These are phyloP conservation scores for Drosophila busckii DNA, from an alignment of 1,140 invertebrate species.

Conservation along the genomic window DNA sequence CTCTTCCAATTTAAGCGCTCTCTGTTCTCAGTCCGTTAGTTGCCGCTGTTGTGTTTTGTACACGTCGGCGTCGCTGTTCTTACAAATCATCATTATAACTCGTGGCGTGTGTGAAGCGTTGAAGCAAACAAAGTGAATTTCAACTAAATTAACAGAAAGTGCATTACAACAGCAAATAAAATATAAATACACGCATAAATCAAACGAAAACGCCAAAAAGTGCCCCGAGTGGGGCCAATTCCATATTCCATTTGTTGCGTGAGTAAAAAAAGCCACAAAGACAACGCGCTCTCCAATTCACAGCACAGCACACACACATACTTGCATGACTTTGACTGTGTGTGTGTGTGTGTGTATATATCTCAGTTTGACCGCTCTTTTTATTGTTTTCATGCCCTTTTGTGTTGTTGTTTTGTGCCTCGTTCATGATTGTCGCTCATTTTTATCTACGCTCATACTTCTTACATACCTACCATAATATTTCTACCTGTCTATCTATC, in stretches of 20 bases:
- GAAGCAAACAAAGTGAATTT: constrained; percentile 11
- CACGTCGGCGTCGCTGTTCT: constrained; percentile 34
- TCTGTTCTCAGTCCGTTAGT: constrained; percentile 22
- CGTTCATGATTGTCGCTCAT: constrained; percentile 47
- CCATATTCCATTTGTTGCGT: constrained; percentile 46
- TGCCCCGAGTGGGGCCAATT: constrained; percentile 35
- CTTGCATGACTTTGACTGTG: constrained; percentile 5
- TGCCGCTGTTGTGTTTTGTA: constrained; percentile 47
- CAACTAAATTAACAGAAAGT: constrained; percentile 20
- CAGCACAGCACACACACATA: too few relatives aligned
- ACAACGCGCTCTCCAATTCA: constrained; percentile 4
- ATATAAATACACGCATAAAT: too few relatives aligned
- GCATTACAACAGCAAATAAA: constrained; percentile 23
- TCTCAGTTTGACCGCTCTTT: constrained; percentile 12
- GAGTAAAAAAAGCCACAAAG: constrained; percentile 44
- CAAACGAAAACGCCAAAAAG: constrained; percentile 26
- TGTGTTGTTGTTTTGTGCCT: constrained; percentile 30
- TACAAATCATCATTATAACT: constrained; percentile 28
- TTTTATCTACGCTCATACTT: constrained; percentile 20
- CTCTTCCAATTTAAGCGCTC: constrained; percentile 10
- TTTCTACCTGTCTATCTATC: constrained; percentile 41
- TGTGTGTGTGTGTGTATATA: background rate
- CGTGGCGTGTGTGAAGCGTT: constrained; percentile 12
- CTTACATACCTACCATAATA: constrained; percentile 13
- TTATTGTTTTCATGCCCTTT: constrained; percentile 35